Base-by-base conservation (phyloP, 1,140 invertebrate genomes). In the Tribolium castaneum region DNA sequence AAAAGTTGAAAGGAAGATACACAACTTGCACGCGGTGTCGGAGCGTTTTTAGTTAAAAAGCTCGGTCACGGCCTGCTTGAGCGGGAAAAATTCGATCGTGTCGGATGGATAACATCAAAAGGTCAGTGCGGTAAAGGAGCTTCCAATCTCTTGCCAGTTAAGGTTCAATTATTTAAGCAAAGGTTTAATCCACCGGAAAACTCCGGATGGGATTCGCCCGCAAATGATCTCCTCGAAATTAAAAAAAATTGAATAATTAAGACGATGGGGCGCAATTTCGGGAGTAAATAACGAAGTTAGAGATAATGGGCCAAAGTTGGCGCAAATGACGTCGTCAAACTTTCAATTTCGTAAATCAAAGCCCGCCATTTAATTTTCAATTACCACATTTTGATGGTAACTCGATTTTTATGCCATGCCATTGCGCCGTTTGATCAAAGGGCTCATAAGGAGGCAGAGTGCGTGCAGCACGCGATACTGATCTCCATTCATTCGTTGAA, bases 401-500 rank as follows among this genome's bases (percentile, higher is more conserved):
- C 39, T 45, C 39, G n/a, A 45, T 45, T 45, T 7, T 45, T 45
- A 4, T 6, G 25, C 6, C 54, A 59, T 59, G 54, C 14, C 54
- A 25, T 59, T 59, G 14, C 16, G n/a, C 54, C 16, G 54, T 59
- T 59, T 59, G 54, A 59, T 59, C 54, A 59, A 52, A 52, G 51
- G 14, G 7, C 30, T 30, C 19, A 25, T 62, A 30, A 62, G 22
- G 12, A 62, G 56, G 52, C 52, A 56, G 9, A 13, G 56, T 70
- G 78, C 79, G 76, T 80, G 79, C 66, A 45, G 49, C 79, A 80
- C 79, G 79, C 79, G 73, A 80, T 78, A 52, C 30, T 70, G 66
- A 80, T 80, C 79, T 66, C 70, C 78, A 78, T 80, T 78, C 79
- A 78, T 73, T 80, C 77, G 59, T 76, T 78, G 73, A 76, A 78